phyloP scores from a whole-genome alignment of 2,113 vertebrate species.

The Pterophyllum scalare region DNA sequence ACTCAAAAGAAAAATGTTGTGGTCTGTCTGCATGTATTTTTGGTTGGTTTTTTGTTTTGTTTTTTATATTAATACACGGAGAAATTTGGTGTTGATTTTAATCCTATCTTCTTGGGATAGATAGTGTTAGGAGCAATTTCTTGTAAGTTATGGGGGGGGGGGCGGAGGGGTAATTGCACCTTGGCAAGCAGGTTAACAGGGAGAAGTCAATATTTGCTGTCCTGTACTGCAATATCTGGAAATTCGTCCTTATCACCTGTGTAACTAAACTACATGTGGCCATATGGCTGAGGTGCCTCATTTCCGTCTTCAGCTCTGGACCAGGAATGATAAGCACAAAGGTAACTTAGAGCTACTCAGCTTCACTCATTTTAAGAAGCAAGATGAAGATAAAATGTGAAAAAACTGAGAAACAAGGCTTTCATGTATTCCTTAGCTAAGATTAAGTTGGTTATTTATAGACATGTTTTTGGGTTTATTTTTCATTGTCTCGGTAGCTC shows the following conservation, averaged over 20 bases:
- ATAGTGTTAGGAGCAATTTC: slow-evolving; percentile 26
- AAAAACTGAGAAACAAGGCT: neutral
- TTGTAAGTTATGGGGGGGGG: neutral
- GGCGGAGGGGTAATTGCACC: slow-evolving; percentile 24
- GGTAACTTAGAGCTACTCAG: neutral
- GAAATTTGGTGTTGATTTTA: neutral
- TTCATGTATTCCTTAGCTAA: neutral
- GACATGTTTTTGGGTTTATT: neutral
- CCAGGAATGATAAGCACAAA: slow-evolving; percentile 36
- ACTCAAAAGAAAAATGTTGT: neutral
- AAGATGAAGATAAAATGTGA: neutral
- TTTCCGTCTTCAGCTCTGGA: slow-evolving; percentile 26
- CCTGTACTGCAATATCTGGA: slow-evolving; percentile 41
- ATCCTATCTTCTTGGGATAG: neutral
- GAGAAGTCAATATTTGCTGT: slow-evolving; percentile 68
- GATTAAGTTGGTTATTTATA: neutral
- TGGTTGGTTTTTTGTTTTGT: too few species aligned
- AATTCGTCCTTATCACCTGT: slow-evolving; percentile 60
- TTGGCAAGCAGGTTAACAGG: slow-evolving; percentile 31
- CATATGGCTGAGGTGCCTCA: slow-evolving; percentile 13
- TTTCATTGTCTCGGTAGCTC: neutral
- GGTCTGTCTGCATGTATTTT: neutral
- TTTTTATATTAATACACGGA: neutral
- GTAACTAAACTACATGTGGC: slow-evolving; percentile 43
- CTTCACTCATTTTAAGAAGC: neutral